These are phyloP conservation scores for Chlamydotis undulata DNA, from an alignment of 2,113 vertebrate genomes.

Conservation along the genomic window DNA sequence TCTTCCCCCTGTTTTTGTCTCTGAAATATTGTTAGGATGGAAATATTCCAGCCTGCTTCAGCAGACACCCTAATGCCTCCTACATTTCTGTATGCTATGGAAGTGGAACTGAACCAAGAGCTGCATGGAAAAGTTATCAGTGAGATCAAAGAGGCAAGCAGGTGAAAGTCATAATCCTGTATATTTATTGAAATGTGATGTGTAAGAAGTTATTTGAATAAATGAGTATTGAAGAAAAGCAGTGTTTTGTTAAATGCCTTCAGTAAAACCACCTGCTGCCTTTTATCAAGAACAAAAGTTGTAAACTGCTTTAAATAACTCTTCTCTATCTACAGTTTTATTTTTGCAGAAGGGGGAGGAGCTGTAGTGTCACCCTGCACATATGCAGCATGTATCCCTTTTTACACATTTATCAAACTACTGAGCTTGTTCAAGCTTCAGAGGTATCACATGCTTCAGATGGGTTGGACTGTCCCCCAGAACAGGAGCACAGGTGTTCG, in stretches of 20 bases:
- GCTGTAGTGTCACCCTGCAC: not conserved
- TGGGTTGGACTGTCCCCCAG: not conserved
- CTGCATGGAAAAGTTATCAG: not conserved
- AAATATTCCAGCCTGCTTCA: not conserved
- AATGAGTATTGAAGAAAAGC: not conserved
- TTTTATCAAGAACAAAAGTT: not conserved
- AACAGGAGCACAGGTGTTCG: not conserved
- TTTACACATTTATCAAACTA: not conserved
- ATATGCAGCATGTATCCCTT: not conserved
- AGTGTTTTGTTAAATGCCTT: not conserved
- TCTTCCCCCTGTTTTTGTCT: not conserved
- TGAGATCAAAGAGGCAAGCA: not conserved
- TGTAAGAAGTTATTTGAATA: not conserved
- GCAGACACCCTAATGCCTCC: not conserved
- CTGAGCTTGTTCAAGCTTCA: not conserved
- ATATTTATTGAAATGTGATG: not conserved
- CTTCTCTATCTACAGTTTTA: not conserved
- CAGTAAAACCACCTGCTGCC: not conserved
- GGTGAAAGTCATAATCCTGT: not conserved
- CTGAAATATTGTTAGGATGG: not conserved
- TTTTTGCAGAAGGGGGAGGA: not conserved
- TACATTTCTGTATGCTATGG: not conserved
- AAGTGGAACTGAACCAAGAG: not conserved
- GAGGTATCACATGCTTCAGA: not conserved
- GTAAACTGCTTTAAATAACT: not conserved